Evolutionary conservation across 2,888 invertebrate genomes (phyloP), one percentile per base, ranked within the genome.

Genomic region (Harpagoxenus sublaevis): DNA sequence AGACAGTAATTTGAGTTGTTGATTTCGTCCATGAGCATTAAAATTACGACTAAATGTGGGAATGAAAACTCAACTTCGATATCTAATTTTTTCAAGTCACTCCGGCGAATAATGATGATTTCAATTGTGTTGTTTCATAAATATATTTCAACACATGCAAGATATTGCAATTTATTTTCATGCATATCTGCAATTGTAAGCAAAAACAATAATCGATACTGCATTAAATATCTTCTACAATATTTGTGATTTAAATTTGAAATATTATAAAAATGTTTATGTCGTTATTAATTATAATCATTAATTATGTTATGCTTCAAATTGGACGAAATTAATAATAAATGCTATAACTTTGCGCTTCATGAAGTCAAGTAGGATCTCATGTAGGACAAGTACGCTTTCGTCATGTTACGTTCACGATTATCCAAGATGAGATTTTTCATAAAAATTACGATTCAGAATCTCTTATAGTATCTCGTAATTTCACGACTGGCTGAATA

Each of bases 1-100:
- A 73, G 79, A 73, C 73, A 73, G 60, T 81, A 81, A 81, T 73
- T 73, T 35, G 60, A 81, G 79, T 71, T 73, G 79, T 71, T 73
- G 79, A 81, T 81, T 73, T 73, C 39, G 39, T 18, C n/a, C 6
- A 42, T 70, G 68, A 42, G 42, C 51, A 78, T 78, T 68, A 70
- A 45, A 42, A 68, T 68, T 70, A 68, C 18, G 12, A 8, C 42
- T 68, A 31, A 55, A 42, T 31, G 68, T 8, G 23, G 23, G n/a
- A 63, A 45, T 48, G 31, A 35, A 48, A 5, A 23, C 28, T 65
- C 15, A 48, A 75, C 35, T 31, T 65, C 9, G 5, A 74, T 31
- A 63, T 31, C 3, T 1, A 10, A 10, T 57, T 42, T 42, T 45
- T 45, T 45, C 4, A 1, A 63, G 8, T 45, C 45, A 74, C n/a